Percentiles rank a stretch among this genome's conserved stretches.
Conservation (phyloP, 2,888 invertebrate species). For the Zygogramma bicolorata region DNA sequence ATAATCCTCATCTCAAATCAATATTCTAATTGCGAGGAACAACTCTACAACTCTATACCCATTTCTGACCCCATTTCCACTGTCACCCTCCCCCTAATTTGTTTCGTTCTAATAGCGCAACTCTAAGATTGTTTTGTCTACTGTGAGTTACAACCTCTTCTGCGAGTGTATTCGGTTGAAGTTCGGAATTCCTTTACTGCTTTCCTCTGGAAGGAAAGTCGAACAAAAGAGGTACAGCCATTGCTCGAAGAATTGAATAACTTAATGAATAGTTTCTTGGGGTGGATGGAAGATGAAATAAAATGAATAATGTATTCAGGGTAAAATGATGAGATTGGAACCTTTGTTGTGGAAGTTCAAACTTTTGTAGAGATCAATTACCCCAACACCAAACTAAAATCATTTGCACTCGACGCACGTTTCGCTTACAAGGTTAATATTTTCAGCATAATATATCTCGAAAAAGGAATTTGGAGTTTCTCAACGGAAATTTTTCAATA, state of each 20-base stretch:
- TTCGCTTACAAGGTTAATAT: no score
- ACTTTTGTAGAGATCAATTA: no score
- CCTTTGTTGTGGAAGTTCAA: no score
- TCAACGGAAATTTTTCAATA: no score
- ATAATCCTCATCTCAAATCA: neutral
- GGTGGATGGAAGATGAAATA: no score
- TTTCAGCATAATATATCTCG: no score
- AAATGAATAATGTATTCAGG: no score
- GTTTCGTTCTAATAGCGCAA: constrained; percentile 32
- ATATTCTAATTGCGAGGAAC: neutral
- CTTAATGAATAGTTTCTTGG: no score
- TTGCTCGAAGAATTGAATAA: neutral
- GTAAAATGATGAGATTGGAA: no score
- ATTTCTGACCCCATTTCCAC: constrained; percentile 2
- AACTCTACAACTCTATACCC: neutral
- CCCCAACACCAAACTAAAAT: no score
- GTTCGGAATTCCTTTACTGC: constrained; percentile 16
- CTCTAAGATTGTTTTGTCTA: constrained; percentile 32
- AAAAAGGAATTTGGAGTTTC: no score
- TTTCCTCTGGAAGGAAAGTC: neutral
- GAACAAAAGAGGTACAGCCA: neutral
- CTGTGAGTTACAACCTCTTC: constrained; percentile 17
- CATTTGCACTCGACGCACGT: no score
- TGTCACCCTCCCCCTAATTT: constrained; percentile 27
- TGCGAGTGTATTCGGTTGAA: constrained; percentile 21